These are phyloP conservation scores for Caenorhabditis sulstoni DNA, from an alignment of 2,888 invertebrate genomes.

Conservation along the genomic window DNA sequence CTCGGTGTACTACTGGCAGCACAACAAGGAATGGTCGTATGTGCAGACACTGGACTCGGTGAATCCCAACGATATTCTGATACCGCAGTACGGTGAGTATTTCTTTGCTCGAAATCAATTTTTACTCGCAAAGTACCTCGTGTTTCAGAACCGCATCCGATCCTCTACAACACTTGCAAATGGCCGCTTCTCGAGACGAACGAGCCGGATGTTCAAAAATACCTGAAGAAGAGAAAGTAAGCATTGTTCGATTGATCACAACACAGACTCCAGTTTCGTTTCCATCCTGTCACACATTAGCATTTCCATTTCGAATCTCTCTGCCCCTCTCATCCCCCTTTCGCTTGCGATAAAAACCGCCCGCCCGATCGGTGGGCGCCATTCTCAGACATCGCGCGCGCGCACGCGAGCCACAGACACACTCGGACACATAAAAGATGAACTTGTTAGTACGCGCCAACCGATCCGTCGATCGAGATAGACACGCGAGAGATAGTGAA, in stretches of 20 bases:
- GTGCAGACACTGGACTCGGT: constrained; percentile 36
- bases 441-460: constrained; percentile 25
- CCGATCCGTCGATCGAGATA: background rate
- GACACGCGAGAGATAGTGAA: constrained; percentile 8
- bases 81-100: constrained; percentile 37
- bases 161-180: constrained; percentile 41
- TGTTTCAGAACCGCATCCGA: constrained; percentile 50
- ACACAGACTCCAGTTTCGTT: constrained; percentile 21
- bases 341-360: constrained; percentile 38
- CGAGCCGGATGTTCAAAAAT: constrained; percentile 49
- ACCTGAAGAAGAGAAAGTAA: constrained; percentile 32
- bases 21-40: constrained; percentile 50
- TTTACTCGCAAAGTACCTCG: background rate
- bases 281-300: constrained; percentile 5
- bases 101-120: too few species aligned
- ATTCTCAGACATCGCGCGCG: too few species aligned
- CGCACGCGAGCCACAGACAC: constrained; percentile 2
- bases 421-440: background rate
- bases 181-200: constrained; percentile 54
- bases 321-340: too few species aligned
- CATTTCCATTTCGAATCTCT: constrained; percentile 13
- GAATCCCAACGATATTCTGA: constrained; percentile 40
- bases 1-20: constrained; percentile 59
- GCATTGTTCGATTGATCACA: constrained; percentile 22
- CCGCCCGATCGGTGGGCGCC: constrained; percentile 4